Conservation (phyloP, 37 sponge, comb jelly and placozoan species). For the Oscarella lobularis region DNA sequence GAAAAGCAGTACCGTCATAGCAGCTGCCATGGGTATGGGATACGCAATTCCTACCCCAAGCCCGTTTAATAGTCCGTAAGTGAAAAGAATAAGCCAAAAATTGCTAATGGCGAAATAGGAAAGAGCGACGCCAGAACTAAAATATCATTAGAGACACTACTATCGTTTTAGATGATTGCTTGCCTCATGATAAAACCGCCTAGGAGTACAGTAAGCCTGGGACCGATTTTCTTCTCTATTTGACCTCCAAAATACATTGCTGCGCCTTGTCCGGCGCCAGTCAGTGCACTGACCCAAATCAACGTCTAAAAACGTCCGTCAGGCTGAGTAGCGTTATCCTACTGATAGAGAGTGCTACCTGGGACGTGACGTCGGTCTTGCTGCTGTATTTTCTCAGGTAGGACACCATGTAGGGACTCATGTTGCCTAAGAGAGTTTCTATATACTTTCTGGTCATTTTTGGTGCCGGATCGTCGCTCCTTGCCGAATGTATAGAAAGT, state of each 20-base stretch:
- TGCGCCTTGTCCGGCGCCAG: conserved; percentile 40
- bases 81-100: conserved; percentile 32
- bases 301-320: conserved; percentile 4
- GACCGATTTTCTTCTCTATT: conserved; percentile 52
- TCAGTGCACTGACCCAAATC: conserved; percentile 41
- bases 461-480: neutral
- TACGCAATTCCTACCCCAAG: conserved; percentile 68
- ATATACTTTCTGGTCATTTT: neutral
- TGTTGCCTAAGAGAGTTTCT: conserved; percentile 23
- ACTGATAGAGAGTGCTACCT: neutral
- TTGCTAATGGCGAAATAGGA: neutral
- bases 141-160: neutral
- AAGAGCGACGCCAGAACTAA: neutral
- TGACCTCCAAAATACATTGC: conserved; percentile 67
- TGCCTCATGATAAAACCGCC: conserved; percentile 46
- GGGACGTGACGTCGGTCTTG: conserved; percentile 2
- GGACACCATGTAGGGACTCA: conserved; percentile 73
- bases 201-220: conserved; percentile 46
- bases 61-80: conserved; percentile 79
- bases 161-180: neutral
- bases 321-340: neutral
- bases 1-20: conserved; percentile 18
- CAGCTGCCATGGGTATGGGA: conserved; percentile 48
- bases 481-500: conserved; percentile 55
- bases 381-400: conserved; percentile 22